Evolutionary conservation across 2,797 vertebrate species (phyloP).

Genomic region (Chelonia mydas): DNA sequence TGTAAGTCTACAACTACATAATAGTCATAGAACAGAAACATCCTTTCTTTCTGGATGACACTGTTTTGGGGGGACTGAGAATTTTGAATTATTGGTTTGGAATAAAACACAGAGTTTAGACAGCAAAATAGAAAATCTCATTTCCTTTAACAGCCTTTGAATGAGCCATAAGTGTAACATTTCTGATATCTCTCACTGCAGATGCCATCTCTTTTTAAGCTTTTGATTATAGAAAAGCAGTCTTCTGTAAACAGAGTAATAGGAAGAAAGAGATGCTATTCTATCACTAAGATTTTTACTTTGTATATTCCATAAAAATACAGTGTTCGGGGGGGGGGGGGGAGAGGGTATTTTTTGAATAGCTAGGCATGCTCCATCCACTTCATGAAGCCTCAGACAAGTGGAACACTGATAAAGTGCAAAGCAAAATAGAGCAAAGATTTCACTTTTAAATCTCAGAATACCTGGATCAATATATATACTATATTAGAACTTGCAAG

Average conservation of each 20-base stretch:
- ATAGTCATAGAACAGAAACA: not conserved
- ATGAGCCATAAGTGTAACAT: not conserved
- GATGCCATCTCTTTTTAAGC: not conserved
- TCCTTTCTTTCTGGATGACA: not conserved
- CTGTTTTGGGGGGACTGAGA: not conserved
- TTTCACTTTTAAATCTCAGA: not conserved
- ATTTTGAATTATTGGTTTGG: not conserved
- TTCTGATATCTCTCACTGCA: not conserved
- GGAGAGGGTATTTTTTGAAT: not conserved
- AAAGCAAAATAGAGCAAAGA: not conserved
- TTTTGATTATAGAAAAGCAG: constrained; percentile 5
- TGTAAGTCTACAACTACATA: not conserved
- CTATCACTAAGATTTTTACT: not conserved
- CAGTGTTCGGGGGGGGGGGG: not conserved
- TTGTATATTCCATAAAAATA: not conserved
- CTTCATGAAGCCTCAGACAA: constrained; percentile 17
- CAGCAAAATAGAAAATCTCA: not conserved
- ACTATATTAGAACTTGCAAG: not conserved
- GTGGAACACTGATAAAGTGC: not conserved
- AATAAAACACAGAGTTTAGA: not conserved
- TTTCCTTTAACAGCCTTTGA: not conserved
- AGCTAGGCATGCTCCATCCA: not conserved
- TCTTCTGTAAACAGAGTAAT: constrained; percentile 28
- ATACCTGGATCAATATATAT: not conserved
- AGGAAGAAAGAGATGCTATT: not conserved